Evolutionary conservation across 2,888 invertebrate species (phyloP).

Genomic region (Heliconius ethilla): DNA sequence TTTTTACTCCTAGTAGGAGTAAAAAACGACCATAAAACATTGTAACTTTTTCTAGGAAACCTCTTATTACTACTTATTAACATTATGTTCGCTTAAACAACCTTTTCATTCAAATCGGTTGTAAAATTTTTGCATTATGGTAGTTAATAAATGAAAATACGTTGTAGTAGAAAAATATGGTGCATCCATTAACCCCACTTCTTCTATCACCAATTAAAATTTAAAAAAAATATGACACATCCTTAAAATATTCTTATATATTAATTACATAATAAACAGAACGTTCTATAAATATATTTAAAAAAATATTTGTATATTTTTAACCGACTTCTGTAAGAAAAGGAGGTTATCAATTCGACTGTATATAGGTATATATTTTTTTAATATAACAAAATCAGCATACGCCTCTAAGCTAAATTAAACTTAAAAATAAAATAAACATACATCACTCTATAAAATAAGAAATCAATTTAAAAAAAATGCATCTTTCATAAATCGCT

Average conservation of each 20-base stretch:
- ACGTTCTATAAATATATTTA: background rate
- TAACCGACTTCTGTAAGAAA: no score
- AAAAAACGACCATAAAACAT: background rate
- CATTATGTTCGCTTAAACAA: background rate
- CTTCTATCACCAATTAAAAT: no score
- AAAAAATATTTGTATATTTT: background rate
- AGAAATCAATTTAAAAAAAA: conserved; percentile 71
- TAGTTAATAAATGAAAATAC: no score
- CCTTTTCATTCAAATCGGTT: background rate
- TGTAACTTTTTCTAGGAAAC: background rate
- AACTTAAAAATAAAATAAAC: background rate
- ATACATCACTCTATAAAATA: conserved; percentile 51
- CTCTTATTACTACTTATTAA: background rate
- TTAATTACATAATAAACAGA: background rate
- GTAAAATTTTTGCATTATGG: background rate
- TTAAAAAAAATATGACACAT: background rate
- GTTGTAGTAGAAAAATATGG: no score
- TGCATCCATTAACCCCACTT: no score
- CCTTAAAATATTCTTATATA: background rate
- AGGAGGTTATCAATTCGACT: no score
- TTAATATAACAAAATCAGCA: background rate
- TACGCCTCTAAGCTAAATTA: background rate
- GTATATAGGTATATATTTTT: no score
- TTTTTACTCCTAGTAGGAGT: conserved; percentile 1
- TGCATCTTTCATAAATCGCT: conserved; percentile 54